Evolutionary conservation across 2,113 vertebrate species (phyloP).

Genomic region (human (Homo sapiens)): DNA sequence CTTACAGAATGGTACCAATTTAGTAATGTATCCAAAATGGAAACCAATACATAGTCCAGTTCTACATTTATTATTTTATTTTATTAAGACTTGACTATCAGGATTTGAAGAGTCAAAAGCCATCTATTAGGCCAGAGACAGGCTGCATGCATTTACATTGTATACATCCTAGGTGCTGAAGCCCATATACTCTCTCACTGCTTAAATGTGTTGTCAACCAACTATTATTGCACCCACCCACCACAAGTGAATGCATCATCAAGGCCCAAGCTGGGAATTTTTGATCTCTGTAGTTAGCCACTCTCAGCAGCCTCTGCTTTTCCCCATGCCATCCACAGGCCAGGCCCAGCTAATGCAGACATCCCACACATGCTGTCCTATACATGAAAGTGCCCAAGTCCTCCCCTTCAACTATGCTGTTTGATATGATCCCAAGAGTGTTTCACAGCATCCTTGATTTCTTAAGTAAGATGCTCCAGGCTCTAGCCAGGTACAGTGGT

Average conservation of each 20-base stretch:
- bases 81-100: conserved; percentile 88
- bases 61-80: conserved; percentile 82
- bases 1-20: too few species aligned
- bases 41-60: conserved; percentile 90
- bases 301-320: not conserved
- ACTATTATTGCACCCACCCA: not conserved
- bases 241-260: not conserved
- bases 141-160: not conserved
- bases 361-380: not conserved
- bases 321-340: not conserved
- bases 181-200: not conserved
- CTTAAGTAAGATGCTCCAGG: not conserved
- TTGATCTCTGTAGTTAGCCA: not conserved
- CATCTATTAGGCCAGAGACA: not conserved
- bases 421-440: not conserved
- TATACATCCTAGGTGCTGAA: not conserved
- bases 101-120: conserved; percentile 80
- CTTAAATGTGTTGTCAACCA: not conserved
- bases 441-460: not conserved
- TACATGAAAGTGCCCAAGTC: not conserved
- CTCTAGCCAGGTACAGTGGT: not conserved
- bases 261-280: not conserved
- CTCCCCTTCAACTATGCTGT: not conserved
- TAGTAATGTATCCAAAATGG: conserved; percentile 88
- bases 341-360: not conserved